These are phyloP conservation scores for Biston stratarius DNA, from an alignment of 2,888 invertebrate species.

Conservation along the genomic window DNA sequence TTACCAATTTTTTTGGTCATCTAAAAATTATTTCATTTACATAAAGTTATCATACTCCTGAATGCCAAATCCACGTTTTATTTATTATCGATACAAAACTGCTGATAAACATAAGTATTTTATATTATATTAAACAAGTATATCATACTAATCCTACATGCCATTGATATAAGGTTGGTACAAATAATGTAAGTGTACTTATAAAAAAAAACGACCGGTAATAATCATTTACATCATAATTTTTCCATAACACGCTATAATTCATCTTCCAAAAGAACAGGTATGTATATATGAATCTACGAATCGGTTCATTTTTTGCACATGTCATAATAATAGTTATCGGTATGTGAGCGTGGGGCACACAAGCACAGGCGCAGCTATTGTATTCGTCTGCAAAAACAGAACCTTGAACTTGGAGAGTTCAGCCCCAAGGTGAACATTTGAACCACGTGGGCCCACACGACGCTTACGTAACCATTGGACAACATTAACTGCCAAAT, in stretches of 20 bases:
- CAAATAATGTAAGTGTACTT: no score
- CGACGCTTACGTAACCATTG: conserved; percentile 73
- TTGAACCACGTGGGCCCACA: conserved; percentile 70
- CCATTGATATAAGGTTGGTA: no score
- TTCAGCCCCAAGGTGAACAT: conserved; percentile 80
- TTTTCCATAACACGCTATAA: conserved; percentile 23
- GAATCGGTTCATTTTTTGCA: conserved; percentile 47
- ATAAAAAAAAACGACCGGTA: no score
- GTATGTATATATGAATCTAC: conserved; percentile 27
- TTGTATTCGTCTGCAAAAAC: conserved; percentile 80
- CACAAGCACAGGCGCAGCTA: conserved; percentile 62
- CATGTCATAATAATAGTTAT: conserved; percentile 49
- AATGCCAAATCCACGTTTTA: not conserved
- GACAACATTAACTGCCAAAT: conserved; percentile 40
- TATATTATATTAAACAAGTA: no score
- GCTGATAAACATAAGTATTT: no score
- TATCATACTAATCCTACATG: no score
- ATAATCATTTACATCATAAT: not conserved
- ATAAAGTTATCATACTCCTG: no score
- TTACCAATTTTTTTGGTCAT: no score
- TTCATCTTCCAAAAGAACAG: conserved; percentile 30
- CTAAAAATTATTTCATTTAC: no score
- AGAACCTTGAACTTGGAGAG: conserved; percentile 82
- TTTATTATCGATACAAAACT: no score
- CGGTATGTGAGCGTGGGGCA: conserved; percentile 56